Evolutionary conservation across 2,888 invertebrate species (phyloP).

Genomic region (Cloeon dipterum): DNA sequence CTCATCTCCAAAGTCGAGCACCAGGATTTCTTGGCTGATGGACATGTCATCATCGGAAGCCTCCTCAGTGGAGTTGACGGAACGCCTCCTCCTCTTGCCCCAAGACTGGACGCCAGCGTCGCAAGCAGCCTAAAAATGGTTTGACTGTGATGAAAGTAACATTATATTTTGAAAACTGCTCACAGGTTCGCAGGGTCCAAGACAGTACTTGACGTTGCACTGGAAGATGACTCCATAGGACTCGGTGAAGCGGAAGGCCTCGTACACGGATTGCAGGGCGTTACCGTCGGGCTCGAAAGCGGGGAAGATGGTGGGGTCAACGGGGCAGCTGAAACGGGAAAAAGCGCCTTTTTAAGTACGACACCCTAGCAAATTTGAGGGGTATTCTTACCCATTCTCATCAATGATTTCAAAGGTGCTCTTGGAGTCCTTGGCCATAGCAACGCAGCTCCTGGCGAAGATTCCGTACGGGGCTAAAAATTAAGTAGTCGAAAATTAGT

Average conservation of each 20-base stretch:
- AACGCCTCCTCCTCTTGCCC: slow-evolving; percentile 60
- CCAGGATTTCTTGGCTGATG: slow-evolving; percentile 79
- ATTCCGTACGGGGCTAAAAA: slow-evolving; percentile 87
- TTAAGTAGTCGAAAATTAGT: slow-evolving; percentile 8
- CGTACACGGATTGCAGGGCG: slow-evolving; percentile 74
- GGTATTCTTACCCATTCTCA: slow-evolving; percentile 48
- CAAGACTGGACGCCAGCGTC: slow-evolving; percentile 82
- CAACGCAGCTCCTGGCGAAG: slow-evolving; percentile 85
- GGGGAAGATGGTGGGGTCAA: slow-evolving; percentile 83
- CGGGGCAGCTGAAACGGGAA: slow-evolving; percentile 43
- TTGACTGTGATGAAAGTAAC: not conserved
- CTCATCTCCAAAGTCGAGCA: slow-evolving; percentile 80
- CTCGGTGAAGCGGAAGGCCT: slow-evolving; percentile 88
- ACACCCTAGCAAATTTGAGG: not conserved
- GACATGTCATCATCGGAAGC: slow-evolving; percentile 63
- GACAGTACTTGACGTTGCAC: slow-evolving; percentile 88
- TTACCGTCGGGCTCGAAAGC: slow-evolving; percentile 78
- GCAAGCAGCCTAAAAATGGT: slow-evolving; percentile 43
- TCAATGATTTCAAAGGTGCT: slow-evolving; percentile 92
- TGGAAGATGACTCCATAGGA: slow-evolving; percentile 94
- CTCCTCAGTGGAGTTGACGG: slow-evolving; percentile 32
- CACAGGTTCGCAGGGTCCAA: slow-evolving; percentile 84
- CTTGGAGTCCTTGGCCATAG: slow-evolving; percentile 91
- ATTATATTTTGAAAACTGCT: slow-evolving; percentile 15
- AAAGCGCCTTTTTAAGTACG: not conserved